phyloP scores from a whole-genome alignment of 2,888 invertebrate genomes.

The Dinocampus coccinellae region DNA sequence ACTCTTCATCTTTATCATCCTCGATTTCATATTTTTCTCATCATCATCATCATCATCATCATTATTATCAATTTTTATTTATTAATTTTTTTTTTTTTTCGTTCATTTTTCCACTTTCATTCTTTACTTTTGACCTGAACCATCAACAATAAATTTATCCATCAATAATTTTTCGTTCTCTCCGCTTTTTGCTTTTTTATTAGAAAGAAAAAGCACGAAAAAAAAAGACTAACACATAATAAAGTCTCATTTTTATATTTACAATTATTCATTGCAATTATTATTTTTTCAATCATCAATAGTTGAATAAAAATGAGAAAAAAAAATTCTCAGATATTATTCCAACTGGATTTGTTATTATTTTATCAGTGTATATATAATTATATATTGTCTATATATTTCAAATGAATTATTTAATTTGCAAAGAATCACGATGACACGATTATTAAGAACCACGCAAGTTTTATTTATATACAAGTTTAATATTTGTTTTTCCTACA shows the following conservation, averaged over 20 bases:
- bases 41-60: background rate
- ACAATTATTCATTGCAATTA: background rate
- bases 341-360: background rate
- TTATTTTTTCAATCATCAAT: too few species aligned
- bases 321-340: background rate
- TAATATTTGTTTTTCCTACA: background rate
- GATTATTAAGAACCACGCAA: slow-evolving; percentile 10
- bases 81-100: background rate
- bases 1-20: slow-evolving; percentile 22
- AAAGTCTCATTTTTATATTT: background rate
- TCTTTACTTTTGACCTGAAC: background rate
- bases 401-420: slow-evolving; percentile 22
- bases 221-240: too few species aligned
- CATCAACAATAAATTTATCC: background rate
- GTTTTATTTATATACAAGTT: background rate
- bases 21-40: slow-evolving; percentile 16
- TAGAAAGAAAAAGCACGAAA: too few species aligned
- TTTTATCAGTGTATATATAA: background rate
- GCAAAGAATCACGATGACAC: slow-evolving; percentile 14
- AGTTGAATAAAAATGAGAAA: background rate
- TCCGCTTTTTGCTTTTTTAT: background rate
- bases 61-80: background rate
- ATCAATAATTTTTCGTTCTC: background rate
- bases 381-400: background rate
- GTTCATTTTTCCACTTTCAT: background rate